Conservation (phyloP, 2,113 vertebrate genomes). For the Daubentonia madagascariensis region DNA sequence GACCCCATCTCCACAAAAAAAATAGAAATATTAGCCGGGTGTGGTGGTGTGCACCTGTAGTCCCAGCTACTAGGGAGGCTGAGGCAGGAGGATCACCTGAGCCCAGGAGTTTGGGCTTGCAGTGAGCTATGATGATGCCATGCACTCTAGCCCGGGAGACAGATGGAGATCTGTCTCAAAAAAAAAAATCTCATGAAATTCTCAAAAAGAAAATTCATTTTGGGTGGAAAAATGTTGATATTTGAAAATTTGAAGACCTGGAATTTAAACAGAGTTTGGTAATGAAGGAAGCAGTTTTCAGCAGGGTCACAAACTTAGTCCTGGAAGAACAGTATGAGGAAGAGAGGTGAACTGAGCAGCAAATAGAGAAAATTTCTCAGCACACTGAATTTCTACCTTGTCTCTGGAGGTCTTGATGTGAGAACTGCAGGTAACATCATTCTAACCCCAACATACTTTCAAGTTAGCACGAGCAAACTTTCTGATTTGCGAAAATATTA, state of each 20-base stretch:
- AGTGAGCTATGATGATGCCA: no score
- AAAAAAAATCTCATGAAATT: not conserved
- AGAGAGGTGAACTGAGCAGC: not conserved
- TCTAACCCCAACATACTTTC: not conserved
- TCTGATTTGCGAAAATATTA: not conserved
- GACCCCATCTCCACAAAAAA: no score
- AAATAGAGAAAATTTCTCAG: not conserved
- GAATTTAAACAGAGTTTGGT: not conserved
- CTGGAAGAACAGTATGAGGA: not conserved
- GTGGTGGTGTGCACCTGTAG: no score
- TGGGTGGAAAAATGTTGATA: not conserved
- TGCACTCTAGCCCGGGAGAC: no score
- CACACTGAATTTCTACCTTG: not conserved
- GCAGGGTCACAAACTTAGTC: not conserved
- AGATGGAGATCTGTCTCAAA: no score
- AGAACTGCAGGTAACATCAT: not conserved
- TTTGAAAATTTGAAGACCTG: not conserved
- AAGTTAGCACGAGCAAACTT: not conserved
- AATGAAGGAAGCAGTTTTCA: not conserved
- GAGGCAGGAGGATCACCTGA: no score
- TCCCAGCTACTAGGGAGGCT: no score
- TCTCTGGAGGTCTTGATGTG: not conserved
- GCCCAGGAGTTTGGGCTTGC: no score
- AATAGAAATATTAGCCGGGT: no score
- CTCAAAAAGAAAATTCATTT: not conserved